Conservation (phyloP, 2,888 invertebrate genomes). For the Emmelina monodactyla region DNA sequence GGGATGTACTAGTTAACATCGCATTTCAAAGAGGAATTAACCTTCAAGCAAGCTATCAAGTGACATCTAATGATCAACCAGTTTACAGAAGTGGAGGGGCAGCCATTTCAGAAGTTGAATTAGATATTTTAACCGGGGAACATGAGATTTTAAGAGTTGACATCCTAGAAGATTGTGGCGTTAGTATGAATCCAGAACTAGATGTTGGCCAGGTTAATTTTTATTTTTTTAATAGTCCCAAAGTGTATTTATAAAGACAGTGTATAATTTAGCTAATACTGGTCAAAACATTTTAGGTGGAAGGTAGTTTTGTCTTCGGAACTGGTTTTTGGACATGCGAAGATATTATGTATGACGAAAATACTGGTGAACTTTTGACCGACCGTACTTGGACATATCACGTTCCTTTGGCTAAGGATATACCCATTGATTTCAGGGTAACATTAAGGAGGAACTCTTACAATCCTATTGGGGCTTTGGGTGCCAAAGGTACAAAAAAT, state of each 20-base stretch:
- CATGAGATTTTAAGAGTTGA: conserved; percentile 69
- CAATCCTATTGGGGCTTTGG: conserved; percentile 67
- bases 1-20: conserved; percentile 55
- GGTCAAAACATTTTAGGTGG: conserved; percentile 36
- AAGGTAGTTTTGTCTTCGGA: conserved; percentile 80
- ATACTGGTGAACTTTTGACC: conserved; percentile 73
- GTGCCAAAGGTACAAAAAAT: conserved; percentile 68
- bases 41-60: conserved; percentile 35
- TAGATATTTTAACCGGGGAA: conserved; percentile 78
- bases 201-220: conserved; percentile 72
- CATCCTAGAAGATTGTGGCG: conserved; percentile 72
- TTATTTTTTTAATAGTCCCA: neutral
- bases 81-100: conserved; percentile 58
- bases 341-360: conserved; percentile 67
- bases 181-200: conserved; percentile 70
- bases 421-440: conserved; percentile 76
- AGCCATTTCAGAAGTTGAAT: conserved; percentile 71
- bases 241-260: neutral
- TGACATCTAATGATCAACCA: conserved; percentile 28
- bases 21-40: conserved; percentile 45
- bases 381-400: conserved; percentile 82
- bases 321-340: conserved; percentile 79
- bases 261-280: neutral
- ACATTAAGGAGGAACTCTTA: conserved; percentile 69
- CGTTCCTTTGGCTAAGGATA: conserved; percentile 76